Base-by-base conservation (phyloP, 2,888 invertebrate genomes). In the Creontiades dilutus region DNA sequence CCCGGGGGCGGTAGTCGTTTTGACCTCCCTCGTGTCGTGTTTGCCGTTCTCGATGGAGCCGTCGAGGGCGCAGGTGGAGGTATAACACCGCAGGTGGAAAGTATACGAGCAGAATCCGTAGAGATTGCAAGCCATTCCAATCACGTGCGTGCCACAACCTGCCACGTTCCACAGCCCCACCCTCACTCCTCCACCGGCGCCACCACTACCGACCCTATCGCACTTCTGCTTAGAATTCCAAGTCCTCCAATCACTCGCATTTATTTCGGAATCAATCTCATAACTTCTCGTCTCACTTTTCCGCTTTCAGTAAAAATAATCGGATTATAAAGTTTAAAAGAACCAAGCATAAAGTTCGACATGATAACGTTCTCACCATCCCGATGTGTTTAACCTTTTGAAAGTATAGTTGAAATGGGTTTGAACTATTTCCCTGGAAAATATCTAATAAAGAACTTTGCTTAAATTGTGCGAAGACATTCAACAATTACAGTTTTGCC, bases 81-180 rank as follows among this genome's bases (percentile, higher is more conserved):
- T 23, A 68, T 68, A 23, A 68, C 68, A 68, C 68, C 68, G 68
- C 68, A 68, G 68, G 68, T 68, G 68, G 12, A 68, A 68, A 68
- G 68, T 68, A 23, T 68, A 23, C 23, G 68, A 23, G 68, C 23
- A 68, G 68, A 19, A 61, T 61, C 61, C 61, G 19, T 2, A 19
- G 68, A 68, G 68, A 68, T 68, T 68, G 68, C 23, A 23, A 23
- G 19, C 19, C 68, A 68, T 68, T 68, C 68, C 68, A 68, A 68
- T 68, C 68, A 68, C 68, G 68, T 68, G 23, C 23, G 68, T 68
- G 68, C 68, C 13, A 23, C 68, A 23, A 68, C 68, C 68, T 68
- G 68, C 68, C 68, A 68, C 68, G 68, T 68, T 68, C 68, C 68
- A 27, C 23, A 5, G 13, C 27, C 68, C 23, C 23, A 1, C 5